These are phyloP conservation scores for Aquatica leii DNA, from an alignment of 2,888 invertebrate species.

Conservation along the genomic window DNA sequence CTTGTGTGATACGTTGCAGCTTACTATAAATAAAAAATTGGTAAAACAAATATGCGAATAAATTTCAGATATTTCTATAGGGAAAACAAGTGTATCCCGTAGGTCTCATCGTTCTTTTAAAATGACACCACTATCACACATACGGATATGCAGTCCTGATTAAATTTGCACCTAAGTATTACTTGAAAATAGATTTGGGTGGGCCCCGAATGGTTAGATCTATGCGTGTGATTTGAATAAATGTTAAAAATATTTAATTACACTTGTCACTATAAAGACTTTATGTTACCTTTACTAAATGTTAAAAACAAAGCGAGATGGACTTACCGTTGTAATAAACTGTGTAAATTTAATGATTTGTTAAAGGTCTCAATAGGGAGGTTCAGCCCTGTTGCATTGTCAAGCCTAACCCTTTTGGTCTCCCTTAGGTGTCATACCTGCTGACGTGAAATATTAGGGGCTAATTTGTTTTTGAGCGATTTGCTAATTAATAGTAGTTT, in stretches of 20 bases:
- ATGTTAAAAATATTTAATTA: conserved; percentile 31
- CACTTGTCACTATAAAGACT: conserved; percentile 10
- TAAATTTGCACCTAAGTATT: conserved; percentile 57
- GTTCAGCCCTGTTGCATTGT: conserved; percentile 28
- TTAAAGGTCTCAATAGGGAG: conserved; percentile 42
- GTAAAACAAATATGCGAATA: conserved; percentile 44
- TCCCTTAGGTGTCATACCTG: conserved; percentile 46
- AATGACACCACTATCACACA: conserved; percentile 60
- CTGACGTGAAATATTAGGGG: conserved; percentile 48
- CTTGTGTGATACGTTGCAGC: conserved; percentile 8
- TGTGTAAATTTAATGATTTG: conserved; percentile 44
- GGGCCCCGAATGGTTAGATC: conserved; percentile 47
- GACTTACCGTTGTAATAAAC: conserved; percentile 30
- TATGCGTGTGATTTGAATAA: conserved; percentile 52
- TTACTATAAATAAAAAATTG: conserved; percentile 23
- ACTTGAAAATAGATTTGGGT: conserved; percentile 53
- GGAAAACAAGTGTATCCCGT: conserved; percentile 56
- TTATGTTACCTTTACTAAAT: conserved; percentile 8
- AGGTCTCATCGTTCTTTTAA: conserved; percentile 60
- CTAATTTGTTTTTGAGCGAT: conserved; percentile 54
- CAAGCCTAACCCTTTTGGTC: conserved; percentile 43
- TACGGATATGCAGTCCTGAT: conserved; percentile 57
- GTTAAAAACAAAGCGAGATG: conserved; percentile 25
- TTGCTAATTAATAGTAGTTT: conserved; percentile 56
- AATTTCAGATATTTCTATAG: conserved; percentile 58